Evolutionary conservation across 1,140 invertebrate species (phyloP).

Genomic region (Apis cerana): DNA sequence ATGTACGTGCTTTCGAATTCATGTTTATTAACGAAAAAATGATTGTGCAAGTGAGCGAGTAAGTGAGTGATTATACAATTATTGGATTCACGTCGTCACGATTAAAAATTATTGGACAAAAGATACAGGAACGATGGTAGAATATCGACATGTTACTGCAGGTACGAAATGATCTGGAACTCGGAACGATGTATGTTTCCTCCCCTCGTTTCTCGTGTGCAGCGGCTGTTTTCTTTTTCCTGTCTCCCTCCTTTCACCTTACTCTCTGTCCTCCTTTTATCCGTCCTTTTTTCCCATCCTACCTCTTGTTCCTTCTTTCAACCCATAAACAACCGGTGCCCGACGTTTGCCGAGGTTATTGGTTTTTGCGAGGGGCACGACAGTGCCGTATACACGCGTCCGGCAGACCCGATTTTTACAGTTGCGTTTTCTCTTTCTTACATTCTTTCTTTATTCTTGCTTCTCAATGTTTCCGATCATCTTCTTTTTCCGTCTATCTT

Average conservation of each 20-base stretch:
- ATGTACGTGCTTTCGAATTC: constrained; percentile 10
- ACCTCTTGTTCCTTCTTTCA: constrained; percentile 43
- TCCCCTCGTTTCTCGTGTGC: constrained; percentile 4
- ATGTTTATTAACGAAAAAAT: not conserved
- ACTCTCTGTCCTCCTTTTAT: not conserved
- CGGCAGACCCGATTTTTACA: not conserved
- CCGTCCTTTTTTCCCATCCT: constrained; percentile 5
- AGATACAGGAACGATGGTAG: not conserved
- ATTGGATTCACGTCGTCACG: not conserved
- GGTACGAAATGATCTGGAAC: constrained; percentile 31
- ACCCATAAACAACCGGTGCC: constrained; percentile 45
- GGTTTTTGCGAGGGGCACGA: constrained; percentile 62
- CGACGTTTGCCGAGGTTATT: constrained; percentile 66
- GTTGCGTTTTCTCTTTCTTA: not conserved
- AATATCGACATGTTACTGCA: constrained; percentile 4
- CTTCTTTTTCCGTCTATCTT: not conserved
- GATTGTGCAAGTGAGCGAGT: constrained; percentile 7
- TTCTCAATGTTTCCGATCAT: not conserved
- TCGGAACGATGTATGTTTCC: constrained; percentile 16
- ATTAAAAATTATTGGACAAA: constrained; percentile 23
- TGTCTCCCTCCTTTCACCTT: constrained; percentile 4
- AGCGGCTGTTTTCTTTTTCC: constrained; percentile 20
- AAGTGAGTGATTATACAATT: not conserved
- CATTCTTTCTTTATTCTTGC: too few species aligned
- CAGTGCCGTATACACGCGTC: constrained; percentile 48